phyloP scores from a whole-genome alignment of 2,797 vertebrate genomes.

The Sebastes minor region DNA sequence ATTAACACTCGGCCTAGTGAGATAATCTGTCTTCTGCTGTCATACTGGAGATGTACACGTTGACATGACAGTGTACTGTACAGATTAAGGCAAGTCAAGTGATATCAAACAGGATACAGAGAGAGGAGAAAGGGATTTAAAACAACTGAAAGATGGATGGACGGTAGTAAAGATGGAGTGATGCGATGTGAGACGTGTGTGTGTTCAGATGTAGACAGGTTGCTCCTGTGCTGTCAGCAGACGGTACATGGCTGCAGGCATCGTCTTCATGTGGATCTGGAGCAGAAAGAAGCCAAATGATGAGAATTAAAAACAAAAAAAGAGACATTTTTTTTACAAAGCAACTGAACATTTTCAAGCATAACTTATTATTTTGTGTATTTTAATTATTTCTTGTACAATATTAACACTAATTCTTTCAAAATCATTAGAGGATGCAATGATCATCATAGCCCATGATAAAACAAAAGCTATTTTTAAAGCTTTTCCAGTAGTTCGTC shows the following conservation, averaged over 20 bases:
- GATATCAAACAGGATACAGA: conserved; percentile 52
- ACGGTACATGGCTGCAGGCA: conserved; percentile 99
- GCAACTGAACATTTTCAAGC: neutral
- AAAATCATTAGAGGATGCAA: neutral
- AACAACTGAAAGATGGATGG: conserved; percentile 19
- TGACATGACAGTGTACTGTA: conserved; percentile 60
- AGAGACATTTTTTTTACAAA: neutral
- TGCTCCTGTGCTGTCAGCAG: conserved; percentile 94
- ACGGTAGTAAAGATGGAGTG: conserved; percentile 7
- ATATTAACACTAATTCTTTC: neutral
- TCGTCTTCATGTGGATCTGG: conserved; percentile 99
- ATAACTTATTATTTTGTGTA: neutral
- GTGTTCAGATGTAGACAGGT: conserved; percentile 82
- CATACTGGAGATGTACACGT: conserved; percentile 29
- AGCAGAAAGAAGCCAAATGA: conserved; percentile 19
- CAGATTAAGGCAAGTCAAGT: conserved; percentile 83
- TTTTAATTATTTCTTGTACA: too few species aligned
- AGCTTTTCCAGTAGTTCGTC: neutral
- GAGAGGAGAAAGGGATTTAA: conserved; percentile 18
- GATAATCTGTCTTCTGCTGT: conserved; percentile 65
- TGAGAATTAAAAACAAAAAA: too few species aligned
- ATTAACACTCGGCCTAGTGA: conserved; percentile 60
- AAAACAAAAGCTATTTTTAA: neutral
- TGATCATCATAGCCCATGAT: neutral
- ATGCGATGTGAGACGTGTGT: neutral